Base-by-base conservation (phyloP, 2,797 vertebrate species). In the Melanotaenia maccullochi region DNA sequence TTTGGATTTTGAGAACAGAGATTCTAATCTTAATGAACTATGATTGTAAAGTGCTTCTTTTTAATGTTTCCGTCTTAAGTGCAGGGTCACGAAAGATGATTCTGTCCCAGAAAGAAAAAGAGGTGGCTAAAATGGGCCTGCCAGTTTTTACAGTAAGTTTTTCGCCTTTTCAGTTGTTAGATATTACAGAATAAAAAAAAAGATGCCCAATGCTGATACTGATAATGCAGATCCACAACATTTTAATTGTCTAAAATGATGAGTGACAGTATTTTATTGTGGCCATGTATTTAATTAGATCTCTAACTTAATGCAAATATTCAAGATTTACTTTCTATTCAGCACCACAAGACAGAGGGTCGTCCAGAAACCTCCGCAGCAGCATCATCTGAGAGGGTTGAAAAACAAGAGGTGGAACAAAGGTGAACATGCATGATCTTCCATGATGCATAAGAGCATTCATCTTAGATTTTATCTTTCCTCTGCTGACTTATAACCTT, bases 71-170 rank as follows among this genome's bases (percentile, higher is more conserved):
- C 32, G 64, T 59, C 44, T 79, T 0, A 90, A 98, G 97, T 18
- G 92, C 85, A 9, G 94, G 94, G 0, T 93, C 94, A 0, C 93
- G 95, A 28, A 93, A 95, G 63, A 84, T 97, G 87, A 84, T 95
- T 62, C 92, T 99, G 35, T 97, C 97, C 55, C 95, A 96, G 49
- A 95, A 97, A 79, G 98, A 99, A 81, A 98, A 96, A 84, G 97
- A 98, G 69, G 97, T 96, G 0, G 95, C 94, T 60, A 98, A 97
- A 85, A 86, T 98, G 84, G 98, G 98, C 16, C 91, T 99, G 28
- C 93, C 96, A 0, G 92, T 99, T 63, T 99, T 99, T 81, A 98
- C 96, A 24, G 97, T 99, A 93, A 70, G 52, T 85, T 12, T 25
- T 25, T 12, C 59, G 59, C 22, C 18, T 60, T 61, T 68, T 44